Conservation (phyloP, 2,888 invertebrate species). For the Trileptium ribeirensis region DNA sequence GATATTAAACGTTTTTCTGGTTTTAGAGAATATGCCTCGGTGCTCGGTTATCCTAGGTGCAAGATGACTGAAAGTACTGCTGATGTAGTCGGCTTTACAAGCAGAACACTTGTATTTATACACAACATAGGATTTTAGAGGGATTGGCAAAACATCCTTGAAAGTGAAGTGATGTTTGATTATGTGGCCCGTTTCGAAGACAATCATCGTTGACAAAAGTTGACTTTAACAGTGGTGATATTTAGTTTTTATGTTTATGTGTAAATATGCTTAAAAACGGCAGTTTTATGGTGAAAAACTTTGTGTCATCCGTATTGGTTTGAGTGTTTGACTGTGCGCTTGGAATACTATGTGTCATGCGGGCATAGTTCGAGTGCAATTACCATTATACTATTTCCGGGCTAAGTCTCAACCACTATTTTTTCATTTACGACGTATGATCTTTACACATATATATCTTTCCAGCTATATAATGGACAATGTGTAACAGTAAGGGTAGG, state of each 20-base stretch:
- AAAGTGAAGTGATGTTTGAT: neutral
- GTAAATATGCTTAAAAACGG: neutral
- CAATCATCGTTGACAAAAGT: neutral
- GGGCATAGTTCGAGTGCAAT: no score
- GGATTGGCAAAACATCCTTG: neutral
- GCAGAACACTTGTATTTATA: neutral
- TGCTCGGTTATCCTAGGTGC: neutral
- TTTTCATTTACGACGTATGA: no score
- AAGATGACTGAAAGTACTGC: neutral
- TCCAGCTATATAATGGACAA: no score
- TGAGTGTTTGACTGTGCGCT: no score
- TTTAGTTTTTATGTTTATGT: neutral
- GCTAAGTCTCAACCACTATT: no score
- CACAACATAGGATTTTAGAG: neutral
- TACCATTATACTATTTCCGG: no score
- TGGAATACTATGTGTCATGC: no score
- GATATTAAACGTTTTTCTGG: no score
- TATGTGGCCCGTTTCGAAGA: neutral
- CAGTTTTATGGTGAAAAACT: no score
- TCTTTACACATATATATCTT: no score
- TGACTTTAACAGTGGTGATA: neutral
- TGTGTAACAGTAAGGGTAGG: no score
- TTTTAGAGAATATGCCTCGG: neutral
- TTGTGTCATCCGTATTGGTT: no score
- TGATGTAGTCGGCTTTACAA: neutral